These are phyloP conservation scores for Bactericera cockerelli DNA, from an alignment of 1,140 invertebrate species.

Conservation along the genomic window DNA sequence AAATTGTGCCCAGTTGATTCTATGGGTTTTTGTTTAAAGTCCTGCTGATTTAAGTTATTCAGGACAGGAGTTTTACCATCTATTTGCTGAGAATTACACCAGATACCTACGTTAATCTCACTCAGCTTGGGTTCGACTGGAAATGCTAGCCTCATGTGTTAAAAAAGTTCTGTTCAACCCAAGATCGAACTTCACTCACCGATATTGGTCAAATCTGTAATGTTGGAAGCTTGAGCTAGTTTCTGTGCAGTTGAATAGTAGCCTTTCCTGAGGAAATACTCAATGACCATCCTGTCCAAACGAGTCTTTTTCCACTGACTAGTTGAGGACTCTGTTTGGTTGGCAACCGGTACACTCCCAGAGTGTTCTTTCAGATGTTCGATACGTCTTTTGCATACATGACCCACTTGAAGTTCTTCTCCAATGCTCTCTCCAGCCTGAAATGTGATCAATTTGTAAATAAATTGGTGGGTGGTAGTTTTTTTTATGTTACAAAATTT, in stretches of 20 bases:
- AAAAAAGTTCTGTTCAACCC: too few relatives aligned
- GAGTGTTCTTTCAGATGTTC: conserved; percentile 78
- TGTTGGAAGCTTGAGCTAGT: conserved; percentile 54
- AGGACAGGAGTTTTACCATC: too few relatives aligned
- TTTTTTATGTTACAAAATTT: conserved; percentile 6
- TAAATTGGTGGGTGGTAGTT: too few relatives aligned
- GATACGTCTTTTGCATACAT: conserved; percentile 73
- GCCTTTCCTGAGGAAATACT: conserved; percentile 88
- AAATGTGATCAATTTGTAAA: conserved; percentile 17
- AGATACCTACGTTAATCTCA: too few relatives aligned
- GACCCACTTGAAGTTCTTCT: conserved; percentile 76
- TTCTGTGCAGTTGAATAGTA: conserved; percentile 86
- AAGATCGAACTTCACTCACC: too few relatives aligned
- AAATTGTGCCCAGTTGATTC: too few relatives aligned
- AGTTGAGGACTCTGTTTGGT: conserved; percentile 28
- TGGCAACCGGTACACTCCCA: conserved; percentile 1
- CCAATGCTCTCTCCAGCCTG: conserved; percentile 75
- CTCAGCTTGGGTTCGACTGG: too few relatives aligned
- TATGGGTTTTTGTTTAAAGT: too few relatives aligned
- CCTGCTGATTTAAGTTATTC: too few relatives aligned
- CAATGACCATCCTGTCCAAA: conserved; percentile 86
- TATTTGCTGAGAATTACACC: too few relatives aligned
- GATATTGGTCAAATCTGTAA: conserved; percentile 84
- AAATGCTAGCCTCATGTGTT: too few relatives aligned
- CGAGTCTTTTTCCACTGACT: conserved; percentile 71